These are phyloP conservation scores for Colletes latitarsis DNA, from an alignment of 1,140 invertebrate species.

Conservation along the genomic window DNA sequence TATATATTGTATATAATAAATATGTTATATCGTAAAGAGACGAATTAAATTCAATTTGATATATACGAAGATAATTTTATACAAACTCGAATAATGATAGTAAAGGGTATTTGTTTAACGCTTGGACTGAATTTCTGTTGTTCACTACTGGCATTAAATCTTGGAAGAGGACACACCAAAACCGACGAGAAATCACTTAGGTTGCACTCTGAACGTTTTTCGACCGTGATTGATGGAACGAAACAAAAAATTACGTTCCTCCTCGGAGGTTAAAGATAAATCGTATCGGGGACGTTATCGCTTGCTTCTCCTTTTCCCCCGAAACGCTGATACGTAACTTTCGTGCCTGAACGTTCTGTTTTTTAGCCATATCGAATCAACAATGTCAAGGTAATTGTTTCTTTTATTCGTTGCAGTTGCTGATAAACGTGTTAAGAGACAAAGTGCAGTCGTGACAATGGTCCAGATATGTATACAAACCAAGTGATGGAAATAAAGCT, in stretches of 20 bases:
- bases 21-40: too few relatives aligned
- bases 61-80: too few relatives aligned
- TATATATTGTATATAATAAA: too few relatives aligned
- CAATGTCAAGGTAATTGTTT: not conserved
- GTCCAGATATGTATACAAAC: too few relatives aligned
- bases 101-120: too few relatives aligned
- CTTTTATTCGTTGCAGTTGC: not conserved
- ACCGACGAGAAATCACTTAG: not conserved
- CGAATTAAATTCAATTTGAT: too few relatives aligned
- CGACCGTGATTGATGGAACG: not conserved
- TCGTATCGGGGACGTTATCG: constrained; percentile 9
- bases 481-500: too few relatives aligned
- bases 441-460: too few relatives aligned
- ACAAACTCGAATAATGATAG: too few relatives aligned
- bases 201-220: not conserved
- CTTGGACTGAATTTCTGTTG: too few relatives aligned
- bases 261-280: constrained; percentile 37
- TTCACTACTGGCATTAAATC: too few relatives aligned
- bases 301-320: not conserved
- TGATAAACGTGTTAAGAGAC: not conserved
- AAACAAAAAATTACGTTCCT: not conserved
- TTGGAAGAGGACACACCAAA: not conserved
- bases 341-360: not conserved
- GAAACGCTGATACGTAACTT: constrained; percentile 4
- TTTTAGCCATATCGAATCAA: not conserved